phyloP scores from a whole-genome alignment of 1,140 invertebrate species.

The Armadillidium nasatum region DNA sequence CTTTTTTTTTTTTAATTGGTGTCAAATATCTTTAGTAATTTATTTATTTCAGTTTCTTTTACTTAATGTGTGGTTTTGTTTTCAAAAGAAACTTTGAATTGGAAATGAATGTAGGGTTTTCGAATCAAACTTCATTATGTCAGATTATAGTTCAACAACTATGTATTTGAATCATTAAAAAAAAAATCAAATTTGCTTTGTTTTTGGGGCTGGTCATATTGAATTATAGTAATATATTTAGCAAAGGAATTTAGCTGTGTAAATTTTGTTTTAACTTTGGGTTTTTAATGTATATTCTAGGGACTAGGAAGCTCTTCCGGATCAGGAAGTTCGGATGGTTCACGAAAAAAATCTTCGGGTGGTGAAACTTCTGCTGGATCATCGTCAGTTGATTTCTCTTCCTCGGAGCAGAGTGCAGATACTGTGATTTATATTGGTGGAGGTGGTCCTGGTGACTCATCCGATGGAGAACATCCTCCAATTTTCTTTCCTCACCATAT shows the following conservation, averaged over 20 bases:
- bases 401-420: slow-evolving; percentile 85
- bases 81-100: too few species aligned
- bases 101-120: too few species aligned
- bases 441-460: slow-evolving; percentile 69
- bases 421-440: slow-evolving; percentile 91
- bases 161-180: too few species aligned
- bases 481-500: slow-evolving; percentile 43
- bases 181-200: too few species aligned
- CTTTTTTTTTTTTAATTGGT: neutral
- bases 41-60: neutral
- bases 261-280: too few species aligned
- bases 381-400: slow-evolving; percentile 82
- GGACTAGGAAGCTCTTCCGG: slow-evolving; percentile 27
- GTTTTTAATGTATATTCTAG: neutral
- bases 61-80: slow-evolving; percentile 1
- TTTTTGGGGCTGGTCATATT: too few species aligned
- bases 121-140: too few species aligned
- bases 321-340: slow-evolving; percentile 42
- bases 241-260: too few species aligned
- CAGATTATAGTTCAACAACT: too few species aligned
- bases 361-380: slow-evolving; percentile 50
- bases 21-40: neutral
- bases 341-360: slow-evolving; percentile 34
- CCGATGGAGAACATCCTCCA: slow-evolving; percentile 80
- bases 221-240: too few species aligned